Evolutionary conservation across 2,888 invertebrate species (phyloP).

Genomic region (Eristalis pertinax): DNA sequence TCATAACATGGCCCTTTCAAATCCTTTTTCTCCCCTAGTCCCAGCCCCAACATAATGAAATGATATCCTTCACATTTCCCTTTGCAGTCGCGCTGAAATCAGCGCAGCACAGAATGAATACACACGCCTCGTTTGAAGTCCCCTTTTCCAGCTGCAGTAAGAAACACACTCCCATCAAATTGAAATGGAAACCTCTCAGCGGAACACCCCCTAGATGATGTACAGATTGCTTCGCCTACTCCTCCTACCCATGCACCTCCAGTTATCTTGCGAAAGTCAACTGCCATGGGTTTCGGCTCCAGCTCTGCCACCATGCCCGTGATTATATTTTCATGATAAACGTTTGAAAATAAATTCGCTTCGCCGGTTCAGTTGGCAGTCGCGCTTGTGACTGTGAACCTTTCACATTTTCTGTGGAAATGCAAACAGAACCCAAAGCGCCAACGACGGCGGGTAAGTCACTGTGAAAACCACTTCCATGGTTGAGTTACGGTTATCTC

Average conservation of each 20-base stretch:
- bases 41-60: neutral
- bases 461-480: conserved; percentile 24
- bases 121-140: neutral
- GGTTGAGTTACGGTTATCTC: conserved; percentile 25
- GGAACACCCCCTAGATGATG: neutral
- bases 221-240: neutral
- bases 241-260: neutral
- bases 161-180: neutral
- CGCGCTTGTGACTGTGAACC: neutral
- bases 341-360: conserved; percentile 26
- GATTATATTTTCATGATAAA: conserved; percentile 34
- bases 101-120: neutral
- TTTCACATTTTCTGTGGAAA: conserved; percentile 47
- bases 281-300: neutral
- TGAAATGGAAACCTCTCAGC: neutral
- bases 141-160: neutral
- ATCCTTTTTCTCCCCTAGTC: neutral
- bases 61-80: neutral
- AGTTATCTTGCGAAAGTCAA: neutral
- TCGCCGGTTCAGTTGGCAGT: conserved; percentile 21
- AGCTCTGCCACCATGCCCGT: neutral
- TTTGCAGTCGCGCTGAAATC: neutral
- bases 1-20: neutral
- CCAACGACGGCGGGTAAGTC: conserved; percentile 13
- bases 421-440: conserved; percentile 22